Conservation (phyloP, 2,888 invertebrate species). For the Blastobasis adustella region DNA sequence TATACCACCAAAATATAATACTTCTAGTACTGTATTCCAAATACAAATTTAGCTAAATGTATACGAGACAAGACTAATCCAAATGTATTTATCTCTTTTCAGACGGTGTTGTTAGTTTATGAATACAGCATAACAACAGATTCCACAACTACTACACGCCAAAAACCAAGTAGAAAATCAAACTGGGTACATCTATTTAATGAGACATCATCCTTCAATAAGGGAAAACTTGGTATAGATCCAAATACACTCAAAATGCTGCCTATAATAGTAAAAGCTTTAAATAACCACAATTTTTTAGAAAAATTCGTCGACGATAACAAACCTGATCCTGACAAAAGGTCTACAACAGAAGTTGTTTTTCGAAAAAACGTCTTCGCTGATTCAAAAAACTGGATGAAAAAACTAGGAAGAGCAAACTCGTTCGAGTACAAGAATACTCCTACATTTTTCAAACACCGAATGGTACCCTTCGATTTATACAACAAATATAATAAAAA, state of each 20-base stretch:
- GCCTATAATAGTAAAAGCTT: constrained; percentile 44
- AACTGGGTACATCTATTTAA: constrained; percentile 46
- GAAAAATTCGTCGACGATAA: constrained; percentile 40
- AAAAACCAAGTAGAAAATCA: constrained; percentile 19
- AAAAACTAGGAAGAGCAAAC: too few relatives aligned
- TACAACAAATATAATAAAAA: too few relatives aligned
- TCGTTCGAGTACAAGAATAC: too few relatives aligned
- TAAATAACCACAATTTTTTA: constrained; percentile 41
- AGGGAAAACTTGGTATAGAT: constrained; percentile 33
- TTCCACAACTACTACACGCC: background rate
- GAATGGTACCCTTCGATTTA: too few relatives aligned
- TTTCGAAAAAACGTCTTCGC: constrained; percentile 36
- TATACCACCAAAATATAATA: too few relatives aligned
- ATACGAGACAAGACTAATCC: too few relatives aligned
- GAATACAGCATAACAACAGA: constrained; percentile 41
- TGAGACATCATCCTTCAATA: constrained; percentile 26
- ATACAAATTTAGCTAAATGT: too few relatives aligned
- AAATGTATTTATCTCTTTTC: constrained; percentile 28
- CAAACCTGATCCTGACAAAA: constrained; percentile 22
- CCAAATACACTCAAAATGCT: constrained; percentile 39
- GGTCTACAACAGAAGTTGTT: constrained; percentile 27
- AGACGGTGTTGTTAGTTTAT: constrained; percentile 51
- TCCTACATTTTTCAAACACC: too few relatives aligned
- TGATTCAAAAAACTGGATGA: constrained; percentile 31
- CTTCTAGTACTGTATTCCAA: too few relatives aligned